A percentile compares a stretch with the other conserved stretches of the same genome.
Evolutionary conservation across 1,140 invertebrate species (phyloP).

Genomic region (Nasonia longicornis): DNA sequence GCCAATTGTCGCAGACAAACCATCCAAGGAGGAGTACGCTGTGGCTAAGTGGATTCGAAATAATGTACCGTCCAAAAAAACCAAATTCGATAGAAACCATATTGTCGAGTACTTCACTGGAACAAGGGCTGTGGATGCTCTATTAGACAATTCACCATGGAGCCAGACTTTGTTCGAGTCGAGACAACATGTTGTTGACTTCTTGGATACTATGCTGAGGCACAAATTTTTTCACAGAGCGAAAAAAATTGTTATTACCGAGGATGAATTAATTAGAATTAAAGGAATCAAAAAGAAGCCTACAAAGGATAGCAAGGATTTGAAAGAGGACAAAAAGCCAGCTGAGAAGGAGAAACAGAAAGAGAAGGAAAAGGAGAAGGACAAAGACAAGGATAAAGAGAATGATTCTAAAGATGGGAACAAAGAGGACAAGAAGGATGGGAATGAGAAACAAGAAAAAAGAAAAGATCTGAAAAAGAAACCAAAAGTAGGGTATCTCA

Average conservation of each 20-base stretch:
- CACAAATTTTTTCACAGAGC: slow-evolving; percentile 97
- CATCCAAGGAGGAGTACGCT: slow-evolving; percentile 91
- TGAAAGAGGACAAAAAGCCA: slow-evolving; percentile 68
- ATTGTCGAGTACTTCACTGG: slow-evolving; percentile 97
- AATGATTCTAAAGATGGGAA: slow-evolving; percentile 71
- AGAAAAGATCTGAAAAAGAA: slow-evolving; percentile 59
- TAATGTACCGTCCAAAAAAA: slow-evolving; percentile 93
- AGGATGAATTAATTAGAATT: slow-evolving; percentile 64
- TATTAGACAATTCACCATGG: slow-evolving; percentile 91
- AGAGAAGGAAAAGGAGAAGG: slow-evolving; percentile 75
- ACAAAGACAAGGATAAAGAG: slow-evolving; percentile 64
- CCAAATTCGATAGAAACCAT: slow-evolving; percentile 91
- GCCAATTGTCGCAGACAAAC: slow-evolving; percentile 75
- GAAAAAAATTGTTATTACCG: slow-evolving; percentile 77
- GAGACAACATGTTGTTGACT: slow-evolving; percentile 83
- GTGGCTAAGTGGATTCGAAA: slow-evolving; percentile 94
- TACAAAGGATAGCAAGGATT: slow-evolving; percentile 74
- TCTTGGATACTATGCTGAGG: slow-evolving; percentile 85
- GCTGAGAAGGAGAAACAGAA: slow-evolving; percentile 56
- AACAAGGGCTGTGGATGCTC: slow-evolving; percentile 90
- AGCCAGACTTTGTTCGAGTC: slow-evolving; percentile 86
- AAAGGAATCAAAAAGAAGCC: slow-evolving; percentile 78
- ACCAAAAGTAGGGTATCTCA: slow-evolving; percentile 58
- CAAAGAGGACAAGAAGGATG: slow-evolving; percentile 64
- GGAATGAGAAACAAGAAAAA: slow-evolving; percentile 54